A percentile compares a stretch with the other conserved stretches of the same genome.
phyloP scores from a whole-genome alignment of 2,113 vertebrate genomes.

The Sinocyclocheilus rhinocerous region DNA sequence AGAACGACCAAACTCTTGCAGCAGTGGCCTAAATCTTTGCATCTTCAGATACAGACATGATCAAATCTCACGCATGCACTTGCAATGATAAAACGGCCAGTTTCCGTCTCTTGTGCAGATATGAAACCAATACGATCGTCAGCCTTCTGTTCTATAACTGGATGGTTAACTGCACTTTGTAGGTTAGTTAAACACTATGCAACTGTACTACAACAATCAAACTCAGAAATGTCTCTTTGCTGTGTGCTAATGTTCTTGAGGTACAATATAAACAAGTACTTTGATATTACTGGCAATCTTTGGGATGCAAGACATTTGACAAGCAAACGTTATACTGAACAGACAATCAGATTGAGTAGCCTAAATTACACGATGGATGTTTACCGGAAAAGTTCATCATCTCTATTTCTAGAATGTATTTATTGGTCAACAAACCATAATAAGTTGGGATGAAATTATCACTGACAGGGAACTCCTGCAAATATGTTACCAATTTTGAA shows the following conservation, averaged over 20 bases:
- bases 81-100: conserved; percentile 6
- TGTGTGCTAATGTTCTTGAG: conserved; percentile 5
- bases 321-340: background rate
- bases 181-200: conserved; percentile 52
- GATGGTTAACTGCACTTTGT: conserved; percentile 42
- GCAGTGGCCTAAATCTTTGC: conserved; percentile 40
- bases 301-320: background rate
- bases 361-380: conserved; percentile 34
- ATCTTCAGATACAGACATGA: conserved; percentile 3
- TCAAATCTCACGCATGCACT: conserved; percentile 29
- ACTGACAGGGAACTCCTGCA: conserved; percentile 13
- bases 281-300: background rate
- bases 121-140: conserved; percentile 5
- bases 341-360: conserved; percentile 36
- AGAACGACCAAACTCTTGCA: conserved; percentile 51
- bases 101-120: conserved; percentile 19
- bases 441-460: conserved; percentile 23
- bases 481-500: background rate
- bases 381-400: conserved; percentile 26
- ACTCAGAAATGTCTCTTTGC: conserved; percentile 39
- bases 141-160: conserved; percentile 44
- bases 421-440: conserved; percentile 40
- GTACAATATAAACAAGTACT: background rate
- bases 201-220: conserved; percentile 17
- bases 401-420: conserved; percentile 45